Base-by-base conservation (phyloP, 2,113 vertebrate genomes). In the Ailurus styani region DNA sequence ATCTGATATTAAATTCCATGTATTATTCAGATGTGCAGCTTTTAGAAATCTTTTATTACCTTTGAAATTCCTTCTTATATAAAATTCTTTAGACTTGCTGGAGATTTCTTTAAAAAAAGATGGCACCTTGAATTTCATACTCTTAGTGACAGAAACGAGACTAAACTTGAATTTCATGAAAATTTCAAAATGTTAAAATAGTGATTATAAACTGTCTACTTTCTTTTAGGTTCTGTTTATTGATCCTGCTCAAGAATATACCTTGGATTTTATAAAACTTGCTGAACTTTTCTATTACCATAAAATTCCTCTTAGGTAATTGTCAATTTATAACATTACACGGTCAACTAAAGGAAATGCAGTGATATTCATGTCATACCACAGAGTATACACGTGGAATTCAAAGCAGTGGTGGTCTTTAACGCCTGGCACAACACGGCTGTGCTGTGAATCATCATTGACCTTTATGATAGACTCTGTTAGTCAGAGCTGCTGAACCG, bases 301-400 rank as follows among this genome's bases (percentile, higher is more conserved):
- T 90, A 99, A 99, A 98, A 98, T 99, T 93, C 99, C 99, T 89
- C 98, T 99, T 97, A 99, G 99, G 99, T 99, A 99, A 98, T 98
- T 91, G 75, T 90, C 96, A 98, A 27, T 29, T 57, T 68, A 2
- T 64, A 87, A 29, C 52, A 81, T 45, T 91, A 82, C 60, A 72
- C 10, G 79, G 14, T 95, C 96, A 42, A 1, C 12, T 64, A 54
- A 91, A 75, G 14, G 84, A 50, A 89, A 70, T 25, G 34, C 42
- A 70, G 0, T 42, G n/a, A 27, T 87, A 62, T 72, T 88, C 42
- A 17, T 17, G 13, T 23, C 70, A 4, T 95, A 7, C 77, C 42
- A 87, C 21, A 31, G 68, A 60, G 5, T 60, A 1, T 70, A 70
- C 62, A 25, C 40, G 31, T 91, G 40, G 5, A 11, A 29, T 75